These are phyloP conservation scores for Pseudeuparius sepicola DNA, from an alignment of 2,888 invertebrate genomes.

Conservation along the genomic window DNA sequence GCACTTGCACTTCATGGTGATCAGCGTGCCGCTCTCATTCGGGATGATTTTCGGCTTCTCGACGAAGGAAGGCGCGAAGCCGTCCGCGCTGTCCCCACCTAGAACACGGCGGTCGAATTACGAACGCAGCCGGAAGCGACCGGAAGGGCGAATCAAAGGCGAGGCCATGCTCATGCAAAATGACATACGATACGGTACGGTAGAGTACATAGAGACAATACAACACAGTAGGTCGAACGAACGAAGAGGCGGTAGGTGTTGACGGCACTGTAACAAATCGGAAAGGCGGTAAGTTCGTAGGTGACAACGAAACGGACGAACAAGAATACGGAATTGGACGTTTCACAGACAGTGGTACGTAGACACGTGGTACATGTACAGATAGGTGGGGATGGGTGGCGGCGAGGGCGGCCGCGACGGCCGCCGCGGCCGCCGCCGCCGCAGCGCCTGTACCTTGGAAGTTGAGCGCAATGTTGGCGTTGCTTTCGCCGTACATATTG, in stretches of 20 bases:
- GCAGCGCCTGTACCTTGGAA: slow-evolving; percentile 72
- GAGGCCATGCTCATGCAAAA: slow-evolving; percentile 41
- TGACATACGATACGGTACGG: too few species aligned
- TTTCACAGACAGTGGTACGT: slow-evolving; percentile 30
- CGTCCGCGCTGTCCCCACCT: slow-evolving; percentile 88
- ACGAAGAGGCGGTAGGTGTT: slow-evolving; percentile 27
- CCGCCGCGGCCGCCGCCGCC: too few species aligned
- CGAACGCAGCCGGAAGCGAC: too few species aligned
- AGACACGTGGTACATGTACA: slow-evolving; percentile 21
- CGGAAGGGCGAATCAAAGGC: slow-evolving; percentile 28
- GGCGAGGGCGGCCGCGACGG: too few species aligned
- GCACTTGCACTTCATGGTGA: slow-evolving; percentile 94
- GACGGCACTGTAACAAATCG: slow-evolving; percentile 32
- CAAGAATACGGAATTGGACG: slow-evolving; percentile 33
- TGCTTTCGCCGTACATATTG: slow-evolving; percentile 97
- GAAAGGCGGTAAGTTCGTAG: slow-evolving; percentile 27
- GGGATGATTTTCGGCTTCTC: slow-evolving; percentile 99
- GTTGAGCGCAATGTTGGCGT: slow-evolving; percentile 99
- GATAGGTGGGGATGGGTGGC: slow-evolving; percentile 13
- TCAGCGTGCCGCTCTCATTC: slow-evolving; percentile 92
- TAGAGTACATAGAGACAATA: too few species aligned
- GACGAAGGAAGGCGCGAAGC: slow-evolving; percentile 92
- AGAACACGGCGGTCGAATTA: too few species aligned
- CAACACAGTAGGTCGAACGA: too few species aligned
- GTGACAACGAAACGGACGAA: too few species aligned